phyloP scores from a whole-genome alignment of 2,888 invertebrate species.

The Criorhina ranunculi region DNA sequence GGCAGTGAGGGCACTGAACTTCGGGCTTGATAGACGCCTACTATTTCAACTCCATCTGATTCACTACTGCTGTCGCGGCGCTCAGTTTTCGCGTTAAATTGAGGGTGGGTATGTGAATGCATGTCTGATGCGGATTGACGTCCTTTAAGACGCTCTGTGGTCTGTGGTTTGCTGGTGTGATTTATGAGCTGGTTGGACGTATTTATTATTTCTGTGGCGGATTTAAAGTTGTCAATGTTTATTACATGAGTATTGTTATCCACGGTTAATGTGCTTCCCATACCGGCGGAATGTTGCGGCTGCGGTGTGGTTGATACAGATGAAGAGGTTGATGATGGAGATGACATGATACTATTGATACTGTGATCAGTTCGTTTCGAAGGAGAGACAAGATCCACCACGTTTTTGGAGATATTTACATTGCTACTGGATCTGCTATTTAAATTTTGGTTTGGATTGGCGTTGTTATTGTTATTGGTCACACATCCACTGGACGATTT shows the following conservation, averaged over 20 bases:
- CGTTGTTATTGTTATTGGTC: constrained; percentile 68
- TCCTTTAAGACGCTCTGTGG: constrained; percentile 55
- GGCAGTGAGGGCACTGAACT: constrained; percentile 54
- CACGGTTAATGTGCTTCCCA: constrained; percentile 44
- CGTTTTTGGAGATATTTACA: constrained; percentile 65
- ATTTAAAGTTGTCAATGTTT: constrained; percentile 83
- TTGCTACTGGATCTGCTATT: constrained; percentile 62
- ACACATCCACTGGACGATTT: constrained; percentile 66
- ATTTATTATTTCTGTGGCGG: constrained; percentile 82
- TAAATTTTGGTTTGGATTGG: constrained; percentile 76
- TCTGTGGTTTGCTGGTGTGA: constrained; percentile 60
- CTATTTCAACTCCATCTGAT: constrained; percentile 84
- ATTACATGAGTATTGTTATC: constrained; percentile 81
- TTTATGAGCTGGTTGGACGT: constrained; percentile 82
- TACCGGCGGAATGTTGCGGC: constrained; percentile 79
- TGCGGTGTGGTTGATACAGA: constrained; percentile 75
- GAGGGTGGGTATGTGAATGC: constrained; percentile 42
- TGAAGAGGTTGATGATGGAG: constrained; percentile 75
- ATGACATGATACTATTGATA: constrained; percentile 80
- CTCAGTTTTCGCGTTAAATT: constrained; percentile 23
- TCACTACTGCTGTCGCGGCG: constrained; percentile 82
- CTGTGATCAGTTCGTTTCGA: constrained; percentile 82
- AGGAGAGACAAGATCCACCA: constrained; percentile 80
- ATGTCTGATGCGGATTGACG: constrained; percentile 41
- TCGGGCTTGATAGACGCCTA: constrained; percentile 81